phyloP scores from a whole-genome alignment of 2,113 vertebrate species.

The Corydoras sp. region DNA sequence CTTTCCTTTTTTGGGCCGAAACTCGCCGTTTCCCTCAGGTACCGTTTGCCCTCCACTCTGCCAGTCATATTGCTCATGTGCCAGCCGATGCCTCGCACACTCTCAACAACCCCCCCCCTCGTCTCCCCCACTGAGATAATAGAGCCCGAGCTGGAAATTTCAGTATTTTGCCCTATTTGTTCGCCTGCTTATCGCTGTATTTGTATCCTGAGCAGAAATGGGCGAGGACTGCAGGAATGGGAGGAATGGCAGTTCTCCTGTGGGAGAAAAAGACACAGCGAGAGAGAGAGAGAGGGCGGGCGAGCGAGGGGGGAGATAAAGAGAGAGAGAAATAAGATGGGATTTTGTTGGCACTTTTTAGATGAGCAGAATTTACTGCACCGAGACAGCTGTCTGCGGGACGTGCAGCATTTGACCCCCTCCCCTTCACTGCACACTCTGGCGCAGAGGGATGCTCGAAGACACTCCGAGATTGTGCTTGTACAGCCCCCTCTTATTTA shows the following conservation, averaged over 20 bases:
- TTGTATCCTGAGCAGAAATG: constrained; percentile 50
- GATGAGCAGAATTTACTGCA: constrained; percentile 42
- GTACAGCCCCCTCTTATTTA: constrained; percentile 65
- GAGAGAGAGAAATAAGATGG: constrained; percentile 7
- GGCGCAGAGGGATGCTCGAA: constrained; percentile 40
- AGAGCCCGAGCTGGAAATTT: constrained; percentile 45
- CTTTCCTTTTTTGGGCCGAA: constrained; percentile 52
- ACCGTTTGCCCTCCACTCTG: constrained; percentile 43
- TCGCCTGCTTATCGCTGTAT: constrained; percentile 70
- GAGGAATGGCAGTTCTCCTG: constrained; percentile 30
- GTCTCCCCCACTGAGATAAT: constrained; percentile 58
- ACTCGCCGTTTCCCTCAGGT: constrained; percentile 35
- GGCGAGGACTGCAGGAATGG: constrained; percentile 39
- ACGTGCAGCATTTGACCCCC: constrained; percentile 47
- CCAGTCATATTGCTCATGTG: constrained; percentile 65
- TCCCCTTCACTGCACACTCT: constrained; percentile 23
- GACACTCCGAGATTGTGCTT: constrained; percentile 66
- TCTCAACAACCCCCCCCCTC: constrained; percentile 53
- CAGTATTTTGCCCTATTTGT: constrained; percentile 57
- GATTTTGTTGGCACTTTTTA: constrained; percentile 27
- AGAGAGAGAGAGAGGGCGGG: background rate
- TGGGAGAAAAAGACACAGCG: constrained; percentile 22
- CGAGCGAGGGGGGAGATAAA: background rate
- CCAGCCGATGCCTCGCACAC: constrained; percentile 60
- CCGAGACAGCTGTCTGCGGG: constrained; percentile 70